Evolutionary conservation across 2,797 vertebrate genomes (phyloP), one percentile per base, ranked within the genome.

Genomic region (Serranus cabrilla): DNA sequence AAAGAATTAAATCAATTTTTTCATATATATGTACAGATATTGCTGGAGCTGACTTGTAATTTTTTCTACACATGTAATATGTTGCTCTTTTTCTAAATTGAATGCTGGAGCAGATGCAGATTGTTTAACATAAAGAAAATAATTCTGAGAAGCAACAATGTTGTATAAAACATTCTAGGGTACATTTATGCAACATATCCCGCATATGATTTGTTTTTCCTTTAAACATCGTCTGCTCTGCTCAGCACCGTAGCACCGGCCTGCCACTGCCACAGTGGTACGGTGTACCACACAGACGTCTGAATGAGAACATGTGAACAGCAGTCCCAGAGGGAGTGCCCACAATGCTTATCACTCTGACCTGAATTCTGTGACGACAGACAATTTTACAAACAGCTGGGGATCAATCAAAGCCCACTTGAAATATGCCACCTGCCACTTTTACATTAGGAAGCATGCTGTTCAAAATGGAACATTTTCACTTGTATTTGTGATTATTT

Each of bases 331-430:
- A 82, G 83, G 92, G 91, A 92, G 85, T 88, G 90, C 92, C 90
- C 88, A 91, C 91, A 90, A 93, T 89, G 92, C 94, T 95, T 95
- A 95, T 94, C 94, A 80, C 92, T 91, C 94, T 96, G 95, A 96
- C 95, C 95, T 95, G 92, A 95, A 96, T 96, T 95, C 90, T 88
- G 89, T 92, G 92, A 94, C 90, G 91, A 91, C 89, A 92, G 93
- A 95, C 94, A 95, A 96, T 96, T 95, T 95, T 89, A 88, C 90
- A 93, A 96, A 94, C 95, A 95, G 95, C 93, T 94, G 95, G 95
- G 90, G 94, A 94, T 94, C 95, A 95, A 95, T 96, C 94, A 95
- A 91, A 95, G 92, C 90, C 86, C 89, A 89, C 93, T 95, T 89
- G 92, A 90, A 94, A 94, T 92, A 90, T 93, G 89, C 93, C 95